Evolutionary conservation across 2,113 vertebrate species (phyloP).

Genomic region (Sus scrofa): DNA sequence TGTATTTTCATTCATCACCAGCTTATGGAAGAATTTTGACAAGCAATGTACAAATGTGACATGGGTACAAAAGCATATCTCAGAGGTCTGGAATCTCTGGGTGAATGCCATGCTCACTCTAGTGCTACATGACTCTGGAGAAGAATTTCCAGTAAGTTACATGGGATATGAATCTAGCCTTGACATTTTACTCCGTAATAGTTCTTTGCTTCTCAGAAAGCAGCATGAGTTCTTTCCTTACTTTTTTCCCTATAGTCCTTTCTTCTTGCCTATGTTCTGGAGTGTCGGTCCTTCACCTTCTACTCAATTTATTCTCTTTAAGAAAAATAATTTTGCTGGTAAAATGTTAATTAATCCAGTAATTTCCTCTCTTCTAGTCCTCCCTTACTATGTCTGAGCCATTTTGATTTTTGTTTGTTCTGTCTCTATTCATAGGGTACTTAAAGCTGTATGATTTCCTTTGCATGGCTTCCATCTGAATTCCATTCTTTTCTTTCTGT

Average conservation of each 20-base stretch:
- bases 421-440: background rate
- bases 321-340: background rate
- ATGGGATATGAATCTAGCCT: background rate
- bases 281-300: background rate
- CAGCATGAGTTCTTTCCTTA: background rate
- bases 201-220: background rate
- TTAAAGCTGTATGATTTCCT: background rate
- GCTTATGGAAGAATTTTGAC: conserved; percentile 47
- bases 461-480: background rate
- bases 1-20: conserved; percentile 40
- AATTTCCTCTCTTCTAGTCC: background rate
- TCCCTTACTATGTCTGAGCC: background rate
- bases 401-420: conserved; percentile 20
- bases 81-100: conserved; percentile 48
- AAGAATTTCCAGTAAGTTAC: background rate
- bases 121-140: background rate
- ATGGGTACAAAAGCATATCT: conserved; percentile 19
- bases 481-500: background rate
- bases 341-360: conserved; percentile 12
- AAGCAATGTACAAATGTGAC: conserved; percentile 13
- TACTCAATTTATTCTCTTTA: background rate
- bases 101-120: background rate
- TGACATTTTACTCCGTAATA: background rate
- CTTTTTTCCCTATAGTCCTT: background rate
- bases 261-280: background rate